Evolutionary conservation across 2,888 invertebrate genomes (phyloP), one percentile per base, ranked within the genome.

Genomic region (Morinoia aosen): DNA sequence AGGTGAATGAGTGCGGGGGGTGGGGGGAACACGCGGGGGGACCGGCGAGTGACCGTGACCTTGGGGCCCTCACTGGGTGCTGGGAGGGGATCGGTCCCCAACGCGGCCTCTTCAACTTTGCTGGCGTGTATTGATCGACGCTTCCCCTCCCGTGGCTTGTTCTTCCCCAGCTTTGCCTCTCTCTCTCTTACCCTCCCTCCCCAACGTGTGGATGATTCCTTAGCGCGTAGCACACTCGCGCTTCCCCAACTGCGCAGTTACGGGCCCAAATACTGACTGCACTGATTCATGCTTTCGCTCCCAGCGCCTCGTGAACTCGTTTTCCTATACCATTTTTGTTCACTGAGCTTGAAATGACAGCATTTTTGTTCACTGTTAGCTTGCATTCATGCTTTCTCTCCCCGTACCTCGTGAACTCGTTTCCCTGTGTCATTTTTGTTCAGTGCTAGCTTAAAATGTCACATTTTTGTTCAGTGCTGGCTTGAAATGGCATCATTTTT

Each of bases 111-210:
- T 57, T 56, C 56, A 93, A 57, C 93, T 93, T 93, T 57, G 93
- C 93, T 93, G 93, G 93, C 93, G 93, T 93, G 93, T 93, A 93
- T 93, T 93, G 93, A 93, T 93, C 93, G 93, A 39, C 48, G 93
- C 93, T 93, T 93, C 93, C 93, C 93, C 93, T 48, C 90, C 90
- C 90, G 90, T 25, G 40, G 40, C 25, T 76, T 76, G 76, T 90
- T 48, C 40, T 90, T 48, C 93, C 93, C 93, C 56, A 40, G 90
- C 39, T 90, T 64, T 39, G 90, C 90, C 90, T 48, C 90, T 40
- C 90, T 90, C 90, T 90, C 48, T 76, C 76, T 76, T 33, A 76
- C 76, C 19, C 76, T 33, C 76, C 33, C 90, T 19, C 90, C 40
- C 90, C 90, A 88, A 88, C 88, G 10, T 33, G 40, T 12, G 40